Evolutionary conservation across 2,797 vertebrate genomes (phyloP).

Genomic region (Melanotaenia boesemani): DNA sequence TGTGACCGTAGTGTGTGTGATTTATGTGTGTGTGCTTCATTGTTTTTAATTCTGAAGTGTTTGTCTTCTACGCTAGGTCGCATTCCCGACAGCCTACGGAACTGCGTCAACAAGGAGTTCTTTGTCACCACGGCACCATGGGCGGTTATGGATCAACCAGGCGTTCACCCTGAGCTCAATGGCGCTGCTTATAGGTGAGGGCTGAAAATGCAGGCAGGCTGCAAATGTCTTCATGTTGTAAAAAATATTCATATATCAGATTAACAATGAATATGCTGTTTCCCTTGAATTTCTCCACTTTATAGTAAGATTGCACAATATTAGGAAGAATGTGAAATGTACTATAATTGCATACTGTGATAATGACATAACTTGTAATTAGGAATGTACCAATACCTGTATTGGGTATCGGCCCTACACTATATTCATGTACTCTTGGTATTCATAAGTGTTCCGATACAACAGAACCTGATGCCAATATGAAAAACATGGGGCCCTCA

Average conservation of each 20-base stretch:
- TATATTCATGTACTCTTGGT: too few relatives aligned
- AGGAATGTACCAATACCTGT: too few relatives aligned
- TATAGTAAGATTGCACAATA: background rate
- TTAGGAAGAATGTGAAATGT: background rate
- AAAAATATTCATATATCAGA: background rate
- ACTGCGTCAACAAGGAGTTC: slow-evolving; percentile 99
- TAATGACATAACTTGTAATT: background rate
- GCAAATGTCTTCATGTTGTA: background rate
- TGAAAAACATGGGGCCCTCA: too few relatives aligned
- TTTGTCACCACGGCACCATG: slow-evolving; percentile 93
- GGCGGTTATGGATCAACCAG: slow-evolving; percentile 94
- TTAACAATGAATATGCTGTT: background rate
- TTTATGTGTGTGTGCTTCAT: background rate
- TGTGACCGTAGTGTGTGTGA: slow-evolving; percentile 5
- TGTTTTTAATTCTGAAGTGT: slow-evolving; percentile 5
- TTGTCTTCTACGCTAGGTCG: slow-evolving; percentile 84
- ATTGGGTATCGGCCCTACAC: too few relatives aligned
- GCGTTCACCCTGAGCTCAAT: slow-evolving; percentile 94
- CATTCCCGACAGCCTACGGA: slow-evolving; percentile 96
- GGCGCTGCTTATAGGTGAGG: slow-evolving; percentile 95
- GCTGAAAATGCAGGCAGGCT: background rate
- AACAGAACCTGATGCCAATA: too few relatives aligned
- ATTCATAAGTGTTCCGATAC: too few relatives aligned
- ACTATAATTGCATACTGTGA: background rate
- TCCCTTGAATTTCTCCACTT: background rate